Conservation (phyloP, 1,140 invertebrate species). For the Zaprionus gabonicus region DNA sequence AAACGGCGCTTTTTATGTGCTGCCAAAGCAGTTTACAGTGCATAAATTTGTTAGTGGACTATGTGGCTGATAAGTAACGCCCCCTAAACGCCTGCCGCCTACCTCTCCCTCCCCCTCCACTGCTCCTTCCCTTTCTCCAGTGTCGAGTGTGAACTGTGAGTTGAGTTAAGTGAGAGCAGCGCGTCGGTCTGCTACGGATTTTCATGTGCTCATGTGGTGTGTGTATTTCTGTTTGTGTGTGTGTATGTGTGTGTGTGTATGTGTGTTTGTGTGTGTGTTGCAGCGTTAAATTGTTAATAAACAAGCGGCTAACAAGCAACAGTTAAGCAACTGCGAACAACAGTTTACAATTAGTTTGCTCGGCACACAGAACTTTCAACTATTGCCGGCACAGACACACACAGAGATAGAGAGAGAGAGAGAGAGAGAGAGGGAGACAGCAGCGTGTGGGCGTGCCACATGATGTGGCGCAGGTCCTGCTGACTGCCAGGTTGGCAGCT, state of each 20-base stretch:
- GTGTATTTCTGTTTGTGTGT: background rate
- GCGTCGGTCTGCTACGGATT: constrained; percentile 27
- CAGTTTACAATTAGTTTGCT: constrained; percentile 76
- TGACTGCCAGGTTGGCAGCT: constrained; percentile 14
- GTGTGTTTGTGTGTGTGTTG: constrained; percentile 24
- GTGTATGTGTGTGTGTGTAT: background rate
- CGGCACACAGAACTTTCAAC: constrained; percentile 67
- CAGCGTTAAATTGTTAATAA: constrained; percentile 81
- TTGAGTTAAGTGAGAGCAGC: constrained; percentile 46
- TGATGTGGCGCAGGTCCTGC: constrained; percentile 30
- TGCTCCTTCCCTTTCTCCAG: background rate
- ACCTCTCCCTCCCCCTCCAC: background rate
- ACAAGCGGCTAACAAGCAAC: constrained; percentile 79
- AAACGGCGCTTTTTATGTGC: constrained; percentile 72
- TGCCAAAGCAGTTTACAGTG: constrained; percentile 58
- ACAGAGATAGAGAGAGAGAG: background rate
- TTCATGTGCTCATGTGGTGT: constrained; percentile 5
- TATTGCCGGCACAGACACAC: constrained; percentile 58
- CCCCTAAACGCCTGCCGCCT: constrained; percentile 24
- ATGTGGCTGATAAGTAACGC: constrained; percentile 61
- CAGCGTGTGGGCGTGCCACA: constrained; percentile 46
- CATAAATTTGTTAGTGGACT: constrained; percentile 68
- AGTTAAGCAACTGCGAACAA: constrained; percentile 73
- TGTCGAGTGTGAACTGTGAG: constrained; percentile 12
- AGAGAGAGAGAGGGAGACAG: background rate